Evolutionary conservation across 2,888 invertebrate genomes (phyloP).

Genomic region (Ceriagrion tenellum): DNA sequence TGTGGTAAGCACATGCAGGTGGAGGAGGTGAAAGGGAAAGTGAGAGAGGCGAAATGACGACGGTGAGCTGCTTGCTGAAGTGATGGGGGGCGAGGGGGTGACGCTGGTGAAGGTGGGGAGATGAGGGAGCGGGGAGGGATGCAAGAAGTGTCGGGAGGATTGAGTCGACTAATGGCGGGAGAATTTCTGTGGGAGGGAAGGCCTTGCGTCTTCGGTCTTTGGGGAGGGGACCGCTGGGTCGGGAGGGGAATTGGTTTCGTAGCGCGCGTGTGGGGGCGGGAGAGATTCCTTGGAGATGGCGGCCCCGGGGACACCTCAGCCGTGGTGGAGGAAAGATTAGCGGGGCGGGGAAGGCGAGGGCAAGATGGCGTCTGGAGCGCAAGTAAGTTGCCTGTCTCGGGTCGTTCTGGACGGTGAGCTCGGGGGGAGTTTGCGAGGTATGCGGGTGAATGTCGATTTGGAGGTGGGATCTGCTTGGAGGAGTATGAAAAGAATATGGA

Average conservation of each 20-base stretch:
- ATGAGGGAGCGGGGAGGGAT: background rate
- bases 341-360: background rate
- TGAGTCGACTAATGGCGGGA: slow-evolving; percentile 31
- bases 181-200: background rate
- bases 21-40: background rate
- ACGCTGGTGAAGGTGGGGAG: background rate
- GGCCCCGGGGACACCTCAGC: background rate
- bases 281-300: background rate
- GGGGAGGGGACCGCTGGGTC: background rate
- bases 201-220: background rate
- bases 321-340: background rate
- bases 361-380: background rate
- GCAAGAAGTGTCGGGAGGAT: background rate
- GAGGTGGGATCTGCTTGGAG: background rate
- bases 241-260: background rate
- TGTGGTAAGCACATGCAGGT: background rate
- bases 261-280: background rate
- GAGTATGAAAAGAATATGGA: background rate
- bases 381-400: background rate
- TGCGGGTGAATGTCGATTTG: background rate
- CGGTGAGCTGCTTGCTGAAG: background rate
- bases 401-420: background rate
- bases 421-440: background rate
- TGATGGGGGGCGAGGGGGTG: background rate
- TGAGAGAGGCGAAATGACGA: background rate